phyloP scores from a whole-genome alignment of 2,113 vertebrate species.

The Philantomba maxwellii region DNA sequence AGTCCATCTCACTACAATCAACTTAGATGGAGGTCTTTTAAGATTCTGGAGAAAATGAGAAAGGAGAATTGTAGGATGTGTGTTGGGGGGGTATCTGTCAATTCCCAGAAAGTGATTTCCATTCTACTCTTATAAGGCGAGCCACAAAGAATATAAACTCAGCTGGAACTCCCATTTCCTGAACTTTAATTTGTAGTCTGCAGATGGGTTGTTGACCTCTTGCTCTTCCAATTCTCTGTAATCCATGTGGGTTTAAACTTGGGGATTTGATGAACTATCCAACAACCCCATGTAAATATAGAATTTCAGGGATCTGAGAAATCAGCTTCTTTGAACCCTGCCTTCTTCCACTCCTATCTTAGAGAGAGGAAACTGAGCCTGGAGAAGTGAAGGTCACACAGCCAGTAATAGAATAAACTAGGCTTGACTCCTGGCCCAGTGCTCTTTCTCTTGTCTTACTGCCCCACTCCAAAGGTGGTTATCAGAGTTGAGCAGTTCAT shows the following conservation, averaged over 20 bases:
- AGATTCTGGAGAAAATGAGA: not conserved
- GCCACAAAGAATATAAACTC: not conserved
- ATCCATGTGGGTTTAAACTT: conserved; percentile 40
- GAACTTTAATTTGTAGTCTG: not conserved
- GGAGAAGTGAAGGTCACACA: not conserved
- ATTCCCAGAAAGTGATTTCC: not conserved
- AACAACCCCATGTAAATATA: not conserved
- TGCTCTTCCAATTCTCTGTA: not conserved
- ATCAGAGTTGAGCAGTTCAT: not conserved
- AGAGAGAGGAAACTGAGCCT: not conserved
- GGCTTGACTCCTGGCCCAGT: not conserved
- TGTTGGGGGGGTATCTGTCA: not conserved
- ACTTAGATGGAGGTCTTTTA: not conserved
- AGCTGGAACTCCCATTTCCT: not conserved
- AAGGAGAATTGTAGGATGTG: not conserved
- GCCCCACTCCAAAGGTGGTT: not conserved
- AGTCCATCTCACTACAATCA: not conserved
- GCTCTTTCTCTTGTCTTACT: not conserved
- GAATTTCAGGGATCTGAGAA: not conserved
- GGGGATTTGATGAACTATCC: not conserved
- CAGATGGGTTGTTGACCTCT: conserved; percentile 15
- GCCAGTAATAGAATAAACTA: not conserved
- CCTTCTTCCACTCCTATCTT: not conserved
- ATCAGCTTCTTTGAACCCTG: not conserved
- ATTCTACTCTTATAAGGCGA: not conserved